Evolutionary conservation across 1,140 invertebrate species (phyloP), one percentile per base, ranked within the genome.

Genomic region (Ctenoplectra terminalis): DNA sequence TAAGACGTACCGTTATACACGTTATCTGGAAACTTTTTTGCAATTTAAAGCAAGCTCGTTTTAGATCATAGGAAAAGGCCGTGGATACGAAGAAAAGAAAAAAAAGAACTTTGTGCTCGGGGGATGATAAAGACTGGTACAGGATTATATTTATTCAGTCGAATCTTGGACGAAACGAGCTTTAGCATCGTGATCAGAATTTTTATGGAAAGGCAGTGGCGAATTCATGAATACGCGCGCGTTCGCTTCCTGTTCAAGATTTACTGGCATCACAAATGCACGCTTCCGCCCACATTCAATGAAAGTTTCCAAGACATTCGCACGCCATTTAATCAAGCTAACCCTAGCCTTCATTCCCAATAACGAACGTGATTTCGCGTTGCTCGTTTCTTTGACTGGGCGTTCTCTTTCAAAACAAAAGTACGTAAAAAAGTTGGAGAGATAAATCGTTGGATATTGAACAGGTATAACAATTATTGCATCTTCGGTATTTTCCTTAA

Each of bases 171-270:
- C 63, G 43, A 23, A 78, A 79, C 34, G 56, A 48, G 67, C 17
- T n/a, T 5, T 23, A 20, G 54, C 64, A 58, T 48, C 66, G 80
- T 70, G 81, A 82, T 81, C 85, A 71, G 81, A 80, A 88, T 86
- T 86, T 83, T 83, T 72, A 79, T 76, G 72, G 66, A 76, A 69
- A 64, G 58, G n/a, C 60, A 70, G 76, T 80, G 46, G 69, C 80
- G 71, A 83, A 69, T 86, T 80, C 70, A 88, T 74, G 85, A 86
- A 83, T 75, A 73, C 48, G 67, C 75, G 78, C 75, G 82, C 81
- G 69, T 87, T 83, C 81, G 81, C 66, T 88, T 89, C 87, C 87
- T 82, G 88, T 87, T 71, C 80, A 76, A 89, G 86, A 88, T 89
- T 81, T 82, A 87, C 64, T 66, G 76, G 75, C 60, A 58, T 83